Conservation (phyloP, 2,113 vertebrate genomes). For the Upupa epops region DNA sequence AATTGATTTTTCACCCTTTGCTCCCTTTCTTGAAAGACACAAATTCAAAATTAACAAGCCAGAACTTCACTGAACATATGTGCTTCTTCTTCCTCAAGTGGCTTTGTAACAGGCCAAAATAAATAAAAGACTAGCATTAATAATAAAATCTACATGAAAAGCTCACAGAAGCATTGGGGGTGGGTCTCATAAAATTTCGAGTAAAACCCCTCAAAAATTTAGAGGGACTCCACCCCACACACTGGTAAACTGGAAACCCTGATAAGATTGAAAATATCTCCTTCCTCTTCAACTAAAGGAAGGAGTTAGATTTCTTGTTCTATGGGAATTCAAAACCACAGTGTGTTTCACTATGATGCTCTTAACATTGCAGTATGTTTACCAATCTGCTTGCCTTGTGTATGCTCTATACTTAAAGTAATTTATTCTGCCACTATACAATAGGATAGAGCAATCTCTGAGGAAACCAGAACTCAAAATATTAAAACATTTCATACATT, state of each 20-base stretch:
- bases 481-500: background rate
- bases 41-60: constrained; percentile 1
- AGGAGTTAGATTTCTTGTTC: background rate
- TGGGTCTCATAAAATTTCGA: background rate
- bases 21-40: background rate
- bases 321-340: background rate
- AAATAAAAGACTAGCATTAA: background rate
- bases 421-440: background rate
- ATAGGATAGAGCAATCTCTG: background rate
- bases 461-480: background rate
- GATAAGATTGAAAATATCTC: background rate
- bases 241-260: background rate
- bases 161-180: background rate
- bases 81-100: background rate
- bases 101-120: background rate
- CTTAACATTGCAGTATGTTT: background rate
- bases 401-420: background rate
- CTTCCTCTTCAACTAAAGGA: background rate
- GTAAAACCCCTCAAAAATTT: background rate
- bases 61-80: background rate
- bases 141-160: background rate
- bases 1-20: background rate
- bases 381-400: background rate
- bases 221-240: background rate
- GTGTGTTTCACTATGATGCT: background rate